Evolutionary conservation across 2,797 vertebrate species (phyloP).

Genomic region (Scleropages formosus): DNA sequence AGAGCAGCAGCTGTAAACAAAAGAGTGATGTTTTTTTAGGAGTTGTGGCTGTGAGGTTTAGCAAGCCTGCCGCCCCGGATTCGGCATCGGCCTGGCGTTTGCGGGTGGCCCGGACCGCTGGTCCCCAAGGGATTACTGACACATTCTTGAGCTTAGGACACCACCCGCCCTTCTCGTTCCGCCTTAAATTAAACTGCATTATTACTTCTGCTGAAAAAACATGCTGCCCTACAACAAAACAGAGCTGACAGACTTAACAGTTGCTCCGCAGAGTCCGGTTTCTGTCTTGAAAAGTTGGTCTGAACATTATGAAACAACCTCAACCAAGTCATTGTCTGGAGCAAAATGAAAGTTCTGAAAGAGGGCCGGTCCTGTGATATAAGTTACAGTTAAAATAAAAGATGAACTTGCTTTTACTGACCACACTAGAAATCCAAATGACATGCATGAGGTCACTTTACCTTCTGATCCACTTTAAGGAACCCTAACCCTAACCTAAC

Average conservation of each 20-base stretch:
- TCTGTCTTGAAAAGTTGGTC: neutral
- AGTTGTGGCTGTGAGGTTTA: neutral
- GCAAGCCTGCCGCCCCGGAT: conserved; percentile 11
- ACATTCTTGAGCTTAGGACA: conserved; percentile 13
- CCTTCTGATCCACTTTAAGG: too few species aligned
- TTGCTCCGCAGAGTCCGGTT: neutral
- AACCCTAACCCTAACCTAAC: too few species aligned
- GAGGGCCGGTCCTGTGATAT: too few species aligned
- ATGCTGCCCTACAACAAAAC: conserved; percentile 1
- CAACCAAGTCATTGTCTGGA: too few species aligned
- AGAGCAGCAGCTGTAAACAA: conserved; percentile 14
- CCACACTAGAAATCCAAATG: too few species aligned
- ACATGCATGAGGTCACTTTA: too few species aligned
- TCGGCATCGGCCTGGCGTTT: conserved; percentile 8
- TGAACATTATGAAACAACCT: conserved; percentile 23
- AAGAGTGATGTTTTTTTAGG: neutral
- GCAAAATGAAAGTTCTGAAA: too few species aligned
- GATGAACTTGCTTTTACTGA: too few species aligned
- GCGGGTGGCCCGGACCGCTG: conserved; percentile 22
- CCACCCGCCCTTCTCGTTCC: neutral
- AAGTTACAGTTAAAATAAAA: too few species aligned
- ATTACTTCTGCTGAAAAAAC: neutral
- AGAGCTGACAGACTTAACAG: conserved; percentile 14
- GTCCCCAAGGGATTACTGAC: conserved; percentile 16
- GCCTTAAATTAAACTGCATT: neutral